Conservation (phyloP, 2,888 invertebrate genomes). For the Cybosia mesomella region DNA sequence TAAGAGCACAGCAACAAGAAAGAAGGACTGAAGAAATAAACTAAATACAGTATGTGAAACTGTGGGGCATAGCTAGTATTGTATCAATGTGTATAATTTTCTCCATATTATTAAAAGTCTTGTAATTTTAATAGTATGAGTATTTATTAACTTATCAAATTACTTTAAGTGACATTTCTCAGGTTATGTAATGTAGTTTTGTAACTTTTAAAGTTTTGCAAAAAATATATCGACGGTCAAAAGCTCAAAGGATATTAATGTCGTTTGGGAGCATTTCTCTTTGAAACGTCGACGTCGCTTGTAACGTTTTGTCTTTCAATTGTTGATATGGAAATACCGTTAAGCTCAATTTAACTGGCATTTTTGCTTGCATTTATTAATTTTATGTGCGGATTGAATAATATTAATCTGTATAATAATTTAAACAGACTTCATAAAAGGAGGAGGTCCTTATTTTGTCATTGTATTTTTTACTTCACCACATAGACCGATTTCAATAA, state of each 20-base stretch:
- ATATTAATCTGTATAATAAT: not conserved
- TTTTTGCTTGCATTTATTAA: not conserved
- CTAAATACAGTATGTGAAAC: not conserved
- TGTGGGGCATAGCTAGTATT: not conserved
- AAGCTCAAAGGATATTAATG: not conserved
- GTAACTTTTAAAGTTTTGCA: slow-evolving; percentile 11
- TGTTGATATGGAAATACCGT: not conserved
- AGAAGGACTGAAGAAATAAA: too few relatives aligned
- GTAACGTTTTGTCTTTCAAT: not conserved
- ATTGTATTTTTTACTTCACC: not conserved
- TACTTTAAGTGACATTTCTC: slow-evolving; percentile 28
- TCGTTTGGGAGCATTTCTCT: not conserved
- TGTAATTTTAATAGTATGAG: slow-evolving; percentile 34
- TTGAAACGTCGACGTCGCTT: not conserved
- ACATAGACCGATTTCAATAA: too few relatives aligned
- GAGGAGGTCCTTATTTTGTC: not conserved
- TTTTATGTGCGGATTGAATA: not conserved
- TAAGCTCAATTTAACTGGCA: slow-evolving; percentile 6
- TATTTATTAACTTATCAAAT: slow-evolving; percentile 46
- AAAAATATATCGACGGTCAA: slow-evolving; percentile 9
- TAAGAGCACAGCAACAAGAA: too few relatives aligned
- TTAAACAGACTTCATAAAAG: not conserved
- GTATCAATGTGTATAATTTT: slow-evolving; percentile 44
- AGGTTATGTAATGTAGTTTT: slow-evolving; percentile 24
- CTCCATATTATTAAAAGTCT: slow-evolving; percentile 36